A percentile compares a stretch with the other conserved stretches of the same genome.
Conservation (phyloP, 2,888 invertebrate species). For the Cephonodes hylas region DNA sequence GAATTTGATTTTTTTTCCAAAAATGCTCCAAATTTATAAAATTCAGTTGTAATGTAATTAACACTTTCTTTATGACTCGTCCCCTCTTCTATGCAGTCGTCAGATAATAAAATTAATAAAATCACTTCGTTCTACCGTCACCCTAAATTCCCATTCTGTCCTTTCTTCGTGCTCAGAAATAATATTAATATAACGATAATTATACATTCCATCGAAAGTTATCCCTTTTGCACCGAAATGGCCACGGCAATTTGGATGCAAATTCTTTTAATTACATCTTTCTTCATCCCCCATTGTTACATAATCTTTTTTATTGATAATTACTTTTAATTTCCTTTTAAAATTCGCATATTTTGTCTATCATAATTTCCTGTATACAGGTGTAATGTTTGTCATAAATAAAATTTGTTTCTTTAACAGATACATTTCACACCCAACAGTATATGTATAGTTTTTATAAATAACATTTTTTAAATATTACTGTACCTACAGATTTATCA, state of each 20-base stretch:
- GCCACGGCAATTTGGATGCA: slow-evolving; percentile 2
- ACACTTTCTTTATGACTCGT: background rate
- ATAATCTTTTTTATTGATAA: background rate
- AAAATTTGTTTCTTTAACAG: no score
- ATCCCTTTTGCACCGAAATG: background rate
- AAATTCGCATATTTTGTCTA: background rate
- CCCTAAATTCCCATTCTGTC: background rate
- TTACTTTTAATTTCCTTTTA: background rate
- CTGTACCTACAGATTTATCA: no score
- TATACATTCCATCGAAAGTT: background rate
- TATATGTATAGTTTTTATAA: no score
- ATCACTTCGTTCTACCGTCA: background rate
- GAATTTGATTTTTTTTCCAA: no score
- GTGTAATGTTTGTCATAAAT: no score
- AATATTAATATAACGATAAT: background rate
- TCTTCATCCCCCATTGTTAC: background rate
- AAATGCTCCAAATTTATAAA: no score
- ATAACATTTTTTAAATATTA: no score
- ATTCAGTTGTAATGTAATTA: no score
- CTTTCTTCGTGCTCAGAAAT: background rate
- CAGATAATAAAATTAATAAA: background rate
- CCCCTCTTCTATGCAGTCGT: background rate
- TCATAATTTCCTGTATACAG: no score
- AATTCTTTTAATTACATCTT: slow-evolving; percentile 3
- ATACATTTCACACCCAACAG: no score